Conservation (phyloP, 2,113 vertebrate species). For the Leucopternis melanops region DNA sequence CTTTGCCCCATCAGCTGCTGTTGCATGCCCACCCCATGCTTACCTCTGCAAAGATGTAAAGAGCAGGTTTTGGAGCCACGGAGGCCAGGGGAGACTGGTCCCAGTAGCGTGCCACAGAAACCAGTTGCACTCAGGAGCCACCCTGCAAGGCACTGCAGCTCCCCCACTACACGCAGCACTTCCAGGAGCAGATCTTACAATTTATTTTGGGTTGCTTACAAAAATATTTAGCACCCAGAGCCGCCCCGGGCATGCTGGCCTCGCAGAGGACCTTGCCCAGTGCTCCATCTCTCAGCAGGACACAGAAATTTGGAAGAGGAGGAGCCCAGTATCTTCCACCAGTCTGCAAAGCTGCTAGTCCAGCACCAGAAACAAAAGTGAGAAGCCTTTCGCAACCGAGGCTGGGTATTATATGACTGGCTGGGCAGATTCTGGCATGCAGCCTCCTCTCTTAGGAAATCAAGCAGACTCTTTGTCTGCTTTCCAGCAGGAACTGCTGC, state of each 20-base stretch:
- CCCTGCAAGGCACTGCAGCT: background rate
- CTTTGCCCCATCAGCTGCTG: rapidly evolving
- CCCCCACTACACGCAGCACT: background rate
- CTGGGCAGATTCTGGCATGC: conserved; percentile 60
- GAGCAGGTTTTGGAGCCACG: background rate
- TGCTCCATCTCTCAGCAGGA: background rate
- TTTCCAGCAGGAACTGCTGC: conserved; percentile 65
- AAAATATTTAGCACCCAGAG: background rate
- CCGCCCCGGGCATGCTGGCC: background rate
- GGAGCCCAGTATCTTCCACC: background rate
- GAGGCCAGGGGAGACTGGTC: background rate
- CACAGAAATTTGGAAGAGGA: background rate
- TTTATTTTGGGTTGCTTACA: background rate
- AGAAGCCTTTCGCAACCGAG: conserved; percentile 58
- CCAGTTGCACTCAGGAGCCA: background rate
- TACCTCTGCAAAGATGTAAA: background rate
- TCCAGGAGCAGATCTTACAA: background rate
- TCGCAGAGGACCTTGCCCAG: background rate
- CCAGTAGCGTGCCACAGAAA: rapidly evolving
- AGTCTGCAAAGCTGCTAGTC: background rate
- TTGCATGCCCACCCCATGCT: background rate
- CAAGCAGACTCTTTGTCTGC: conserved; percentile 72
- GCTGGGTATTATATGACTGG: conserved; percentile 36
- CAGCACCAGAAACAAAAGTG: conserved; percentile 26
- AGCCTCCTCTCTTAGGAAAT: conserved; percentile 68